These are phyloP conservation scores for Danio albolineatus DNA, from an alignment of 2,797 vertebrate genomes.

Conservation along the genomic window DNA sequence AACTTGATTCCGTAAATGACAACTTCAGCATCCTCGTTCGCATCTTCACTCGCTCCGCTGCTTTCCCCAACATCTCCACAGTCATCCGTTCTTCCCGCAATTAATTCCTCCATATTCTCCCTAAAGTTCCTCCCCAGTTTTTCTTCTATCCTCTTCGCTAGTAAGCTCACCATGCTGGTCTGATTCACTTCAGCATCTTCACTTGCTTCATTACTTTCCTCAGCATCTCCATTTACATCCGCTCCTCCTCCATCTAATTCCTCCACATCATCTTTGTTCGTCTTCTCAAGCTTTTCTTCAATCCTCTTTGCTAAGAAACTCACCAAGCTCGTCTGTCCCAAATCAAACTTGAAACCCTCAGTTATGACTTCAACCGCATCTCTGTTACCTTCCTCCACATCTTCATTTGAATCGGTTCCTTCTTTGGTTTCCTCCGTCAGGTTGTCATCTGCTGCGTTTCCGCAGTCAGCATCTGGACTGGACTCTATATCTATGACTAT, in stretches of 20 bases:
- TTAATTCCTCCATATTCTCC: no score
- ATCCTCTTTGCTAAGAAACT: slow-evolving; percentile 48
- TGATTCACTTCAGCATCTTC: no score
- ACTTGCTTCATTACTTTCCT: no score
- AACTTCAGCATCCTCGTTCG: no score
- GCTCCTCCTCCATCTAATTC: no score
- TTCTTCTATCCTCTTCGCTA: not conserved
- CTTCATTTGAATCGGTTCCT: slow-evolving; percentile 8
- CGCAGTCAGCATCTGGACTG: slow-evolving; percentile 23
- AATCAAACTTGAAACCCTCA: slow-evolving; percentile 7
- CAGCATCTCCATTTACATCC: no score
- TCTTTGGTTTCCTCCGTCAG: slow-evolving; percentile 40
- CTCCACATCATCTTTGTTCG: no score
- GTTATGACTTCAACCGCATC: not conserved
- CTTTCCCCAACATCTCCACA: no score
- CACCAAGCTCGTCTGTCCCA: slow-evolving; percentile 49
- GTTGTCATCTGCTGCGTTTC: not conserved
- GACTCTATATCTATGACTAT: slow-evolving; percentile 47
- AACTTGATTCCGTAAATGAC: no score
- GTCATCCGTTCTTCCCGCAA: no score
- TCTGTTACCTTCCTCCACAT: not conserved
- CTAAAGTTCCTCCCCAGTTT: not conserved
- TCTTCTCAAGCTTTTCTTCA: slow-evolving; percentile 22
- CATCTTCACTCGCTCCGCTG: no score
- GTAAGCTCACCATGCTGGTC: no score